A percentile compares a stretch with the other conserved stretches of the same genome.
These are phyloP conservation scores for Drosophila tristis DNA, from an alignment of 1,140 invertebrate species.

Conservation along the genomic window DNA sequence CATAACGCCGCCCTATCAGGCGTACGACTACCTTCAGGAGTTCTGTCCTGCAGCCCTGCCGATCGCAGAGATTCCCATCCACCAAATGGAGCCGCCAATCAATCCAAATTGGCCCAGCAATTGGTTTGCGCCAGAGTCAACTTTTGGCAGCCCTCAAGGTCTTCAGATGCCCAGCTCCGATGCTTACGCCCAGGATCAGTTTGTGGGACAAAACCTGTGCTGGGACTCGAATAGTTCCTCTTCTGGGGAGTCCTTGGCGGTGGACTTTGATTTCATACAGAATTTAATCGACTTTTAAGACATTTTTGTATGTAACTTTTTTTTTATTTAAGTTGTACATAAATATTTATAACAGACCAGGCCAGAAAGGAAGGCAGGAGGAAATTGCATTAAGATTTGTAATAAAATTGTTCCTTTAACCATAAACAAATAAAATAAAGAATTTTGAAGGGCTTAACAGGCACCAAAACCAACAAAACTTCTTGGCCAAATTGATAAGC, in stretches of 20 bases:
- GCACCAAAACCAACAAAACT: no score
- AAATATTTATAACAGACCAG: neutral
- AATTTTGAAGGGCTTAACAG: no score
- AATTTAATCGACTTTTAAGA: conserved; percentile 51
- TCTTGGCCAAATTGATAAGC: neutral
- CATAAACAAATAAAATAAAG: no score
- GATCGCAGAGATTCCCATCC: conserved; percentile 1
- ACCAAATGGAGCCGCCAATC: neutral
- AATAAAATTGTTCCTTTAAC: neutral
- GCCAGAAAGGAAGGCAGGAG: neutral
- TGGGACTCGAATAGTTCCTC: conserved; percentile 47
- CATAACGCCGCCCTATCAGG: conserved; percentile 36
- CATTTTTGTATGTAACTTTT: neutral
- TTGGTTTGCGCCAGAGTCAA: conserved; percentile 7
- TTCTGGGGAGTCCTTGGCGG: conserved; percentile 38
- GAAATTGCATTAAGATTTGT: neutral
- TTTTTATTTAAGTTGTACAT: neutral
- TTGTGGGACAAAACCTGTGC: conserved; percentile 14
- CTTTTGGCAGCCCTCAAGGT: neutral
- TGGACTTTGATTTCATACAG: conserved; percentile 65
- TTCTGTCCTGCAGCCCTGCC: conserved; percentile 13
- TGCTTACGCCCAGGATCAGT: neutral
- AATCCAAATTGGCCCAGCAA: conserved; percentile 13
- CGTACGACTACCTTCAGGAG: conserved; percentile 30
- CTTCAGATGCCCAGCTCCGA: neutral